Percentiles rank a stretch among this genome's conserved stretches.
phyloP scores from a whole-genome alignment of 2,113 vertebrate species.

The Gallinago media region DNA sequence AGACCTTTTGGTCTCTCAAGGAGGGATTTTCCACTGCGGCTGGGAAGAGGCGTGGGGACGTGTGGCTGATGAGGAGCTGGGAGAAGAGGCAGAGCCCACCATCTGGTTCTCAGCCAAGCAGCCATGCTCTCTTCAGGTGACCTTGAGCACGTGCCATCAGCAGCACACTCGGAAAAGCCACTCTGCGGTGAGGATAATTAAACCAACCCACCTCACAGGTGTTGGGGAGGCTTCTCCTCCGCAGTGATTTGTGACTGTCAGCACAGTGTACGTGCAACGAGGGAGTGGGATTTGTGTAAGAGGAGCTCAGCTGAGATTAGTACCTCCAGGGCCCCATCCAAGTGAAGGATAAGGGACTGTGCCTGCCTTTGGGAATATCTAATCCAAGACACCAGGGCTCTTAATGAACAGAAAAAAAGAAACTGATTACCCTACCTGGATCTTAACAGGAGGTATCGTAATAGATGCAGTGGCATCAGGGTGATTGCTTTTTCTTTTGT shows the following conservation, averaged over 20 bases:
- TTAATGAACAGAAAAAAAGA: background rate
- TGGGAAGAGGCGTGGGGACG: background rate
- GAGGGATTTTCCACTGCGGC: background rate
- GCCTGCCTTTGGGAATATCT: background rate
- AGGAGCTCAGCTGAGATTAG: background rate
- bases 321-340: background rate
- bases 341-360: background rate
- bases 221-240: conserved; percentile 27
- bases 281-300: background rate
- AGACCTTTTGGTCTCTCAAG: background rate
- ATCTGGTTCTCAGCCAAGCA: background rate
- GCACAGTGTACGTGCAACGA: rapidly evolving
- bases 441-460: background rate
- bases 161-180: background rate
- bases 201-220: conserved; percentile 2
- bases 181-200: background rate
- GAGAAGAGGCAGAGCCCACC: background rate
- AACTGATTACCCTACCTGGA: background rate
- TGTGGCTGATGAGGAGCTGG: background rate
- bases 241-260: conserved; percentile 27
- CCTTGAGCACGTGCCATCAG: background rate
- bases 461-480: background rate
- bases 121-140: background rate
- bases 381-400: background rate
- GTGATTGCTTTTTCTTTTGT: background rate